Evolutionary conservation across 2,113 vertebrate species (phyloP), one percentile per base, ranked within the genome.

Genomic region (Oreochromis niloticus): DNA sequence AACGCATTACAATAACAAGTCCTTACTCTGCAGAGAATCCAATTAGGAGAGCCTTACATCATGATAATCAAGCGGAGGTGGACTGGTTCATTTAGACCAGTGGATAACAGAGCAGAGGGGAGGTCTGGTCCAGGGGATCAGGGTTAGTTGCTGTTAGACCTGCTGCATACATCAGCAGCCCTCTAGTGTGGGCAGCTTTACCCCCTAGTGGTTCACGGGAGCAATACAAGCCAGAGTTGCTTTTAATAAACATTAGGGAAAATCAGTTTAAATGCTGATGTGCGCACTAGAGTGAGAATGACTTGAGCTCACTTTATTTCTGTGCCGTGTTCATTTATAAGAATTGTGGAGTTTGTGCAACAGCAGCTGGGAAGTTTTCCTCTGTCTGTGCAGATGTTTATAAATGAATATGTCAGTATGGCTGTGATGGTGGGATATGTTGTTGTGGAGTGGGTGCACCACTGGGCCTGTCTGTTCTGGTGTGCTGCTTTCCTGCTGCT

Each of bases 41-140:
- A 95, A 95, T 96, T 96, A 95, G 87, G 75, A 83, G 91, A 88
- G 86, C 89, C 81, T 95, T 95, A 93, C 94, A 95, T 96, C 94
- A 95, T 89, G 87, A 87, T 93, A 88, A 95, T 94, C 90, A 94
- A 92, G 92, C 81, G 75, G 89, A 94, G 92, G 94, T 93, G 94
- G 93, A 93, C 93, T 91, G 88, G 87, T 93, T 95, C 90, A 93
- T 94, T 94, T 95, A 90, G 91, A 81, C 88, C 75, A 12, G 24
- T 79, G 92, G 94, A 93, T 94, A 93, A 93, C 84, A 82, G 91
- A 91, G 90, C 89, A 85, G 41, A 93, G 94, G 93, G 95, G 94
- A 91, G 92, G 90, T 95, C 94, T 92, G 92, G 90, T 92, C 57
- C 14, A 16, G 86, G 87, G 75, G 81, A 93, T 66, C 75, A 54